phyloP scores from a whole-genome alignment of 2,888 invertebrate species.

The Camptogramma bilineatum region DNA sequence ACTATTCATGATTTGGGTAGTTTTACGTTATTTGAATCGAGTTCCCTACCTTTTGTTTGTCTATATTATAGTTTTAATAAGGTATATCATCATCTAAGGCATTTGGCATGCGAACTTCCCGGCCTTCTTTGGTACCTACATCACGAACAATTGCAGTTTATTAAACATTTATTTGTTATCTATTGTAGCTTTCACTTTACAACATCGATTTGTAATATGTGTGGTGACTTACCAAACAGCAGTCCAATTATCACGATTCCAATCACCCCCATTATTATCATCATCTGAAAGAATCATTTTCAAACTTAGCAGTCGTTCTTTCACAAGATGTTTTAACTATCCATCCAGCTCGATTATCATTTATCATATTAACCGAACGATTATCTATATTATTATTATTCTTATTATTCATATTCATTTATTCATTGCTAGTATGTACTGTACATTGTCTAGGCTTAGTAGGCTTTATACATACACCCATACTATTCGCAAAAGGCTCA shows the following conservation, averaged over 20 bases:
- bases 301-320: too few species aligned
- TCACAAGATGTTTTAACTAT: too few species aligned
- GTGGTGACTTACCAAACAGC: conserved; percentile 91
- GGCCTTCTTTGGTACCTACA: neutral
- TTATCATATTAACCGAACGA: too few species aligned
- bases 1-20: too few species aligned
- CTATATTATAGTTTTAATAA: neutral
- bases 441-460: too few species aligned
- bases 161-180: conserved; percentile 34
- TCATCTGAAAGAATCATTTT: conserved; percentile 87
- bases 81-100: conserved; percentile 2
- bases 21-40: too few species aligned
- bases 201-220: conserved; percentile 54
- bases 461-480: too few species aligned
- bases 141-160: conserved; percentile 4
- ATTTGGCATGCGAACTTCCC: conserved; percentile 5
- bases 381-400: too few species aligned
- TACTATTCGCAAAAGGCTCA: conserved; percentile 59
- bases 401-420: too few species aligned
- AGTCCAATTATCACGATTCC: conserved; percentile 93
- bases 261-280: conserved; percentile 95
- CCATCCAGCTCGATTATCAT: too few species aligned
- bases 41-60: too few species aligned
- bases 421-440: too few species aligned
- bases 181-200: conserved; percentile 48